These are phyloP conservation scores for Anoplopoma fimbria DNA, from an alignment of 2,113 vertebrate species.

Conservation along the genomic window DNA sequence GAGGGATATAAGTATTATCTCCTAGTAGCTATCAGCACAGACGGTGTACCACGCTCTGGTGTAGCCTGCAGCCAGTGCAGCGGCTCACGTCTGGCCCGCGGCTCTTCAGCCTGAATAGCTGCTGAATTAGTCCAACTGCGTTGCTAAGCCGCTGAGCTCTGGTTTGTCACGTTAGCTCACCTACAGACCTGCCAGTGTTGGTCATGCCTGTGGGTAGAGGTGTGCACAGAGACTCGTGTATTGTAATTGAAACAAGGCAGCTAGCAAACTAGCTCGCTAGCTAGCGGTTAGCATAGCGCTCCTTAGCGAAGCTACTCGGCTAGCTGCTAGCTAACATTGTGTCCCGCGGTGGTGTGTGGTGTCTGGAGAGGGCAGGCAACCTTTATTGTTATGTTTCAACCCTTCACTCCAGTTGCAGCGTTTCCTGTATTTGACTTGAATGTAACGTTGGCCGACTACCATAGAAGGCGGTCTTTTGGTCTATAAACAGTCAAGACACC, in stretches of 20 bases:
- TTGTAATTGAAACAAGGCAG: constrained; percentile 33
- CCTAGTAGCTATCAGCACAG: not conserved
- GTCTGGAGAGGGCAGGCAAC: not conserved
- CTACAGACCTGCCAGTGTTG: constrained; percentile 38
- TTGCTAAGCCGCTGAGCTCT: not conserved
- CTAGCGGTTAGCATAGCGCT: constrained; percentile 8
- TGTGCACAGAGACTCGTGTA: not conserved
- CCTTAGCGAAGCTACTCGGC: constrained; percentile 6
- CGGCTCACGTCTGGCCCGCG: no score
- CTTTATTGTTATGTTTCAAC: not conserved
- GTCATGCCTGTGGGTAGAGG: constrained; percentile 5
- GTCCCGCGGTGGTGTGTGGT: not conserved
- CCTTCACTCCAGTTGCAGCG: not conserved
- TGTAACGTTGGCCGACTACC: not conserved
- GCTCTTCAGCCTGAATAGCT: no score
- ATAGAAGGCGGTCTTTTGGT: not conserved
- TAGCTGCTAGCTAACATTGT: not conserved
- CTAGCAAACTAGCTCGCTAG: constrained; percentile 41
- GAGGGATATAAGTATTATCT: not conserved
- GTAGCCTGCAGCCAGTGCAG: not conserved
- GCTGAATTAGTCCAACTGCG: not conserved
- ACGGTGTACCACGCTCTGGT: not conserved
- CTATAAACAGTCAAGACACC: not conserved
- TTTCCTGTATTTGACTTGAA: not conserved
- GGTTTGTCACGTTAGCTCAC: not conserved